Evolutionary conservation across 1,140 invertebrate genomes (phyloP).

Genomic region (Neodiprion virginianus): DNA sequence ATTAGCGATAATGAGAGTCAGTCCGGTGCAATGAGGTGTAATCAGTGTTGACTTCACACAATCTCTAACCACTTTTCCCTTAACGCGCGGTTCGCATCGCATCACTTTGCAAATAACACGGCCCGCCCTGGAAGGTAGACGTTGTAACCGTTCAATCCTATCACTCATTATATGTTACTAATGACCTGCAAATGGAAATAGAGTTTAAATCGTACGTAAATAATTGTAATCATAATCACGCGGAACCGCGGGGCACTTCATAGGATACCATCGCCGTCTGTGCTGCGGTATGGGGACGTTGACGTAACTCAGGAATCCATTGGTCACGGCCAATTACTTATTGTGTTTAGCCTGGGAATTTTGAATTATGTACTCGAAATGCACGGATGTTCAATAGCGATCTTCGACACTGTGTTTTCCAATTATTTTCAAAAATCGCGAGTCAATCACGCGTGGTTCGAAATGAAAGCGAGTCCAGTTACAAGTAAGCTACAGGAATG

Average conservation of each 20-base stretch:
- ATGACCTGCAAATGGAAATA: not conserved
- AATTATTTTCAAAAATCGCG: too few species aligned
- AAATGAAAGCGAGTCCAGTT: too few species aligned
- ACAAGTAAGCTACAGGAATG: not conserved
- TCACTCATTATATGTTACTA: slow-evolving; percentile 4
- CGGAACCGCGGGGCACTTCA: not conserved
- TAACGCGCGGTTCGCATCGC: not conserved
- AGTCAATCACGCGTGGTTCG: too few species aligned
- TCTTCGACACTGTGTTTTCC: too few species aligned
- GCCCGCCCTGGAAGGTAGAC: not conserved
- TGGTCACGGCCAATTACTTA: too few species aligned
- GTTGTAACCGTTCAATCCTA: slow-evolving; percentile 5
- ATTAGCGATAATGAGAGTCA: not conserved
- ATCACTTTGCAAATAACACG: not conserved
- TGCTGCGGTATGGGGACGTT: not conserved
- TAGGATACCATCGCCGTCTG: not conserved
- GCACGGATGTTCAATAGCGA: too few species aligned
- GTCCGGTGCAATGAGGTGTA: not conserved
- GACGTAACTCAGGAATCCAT: not conserved
- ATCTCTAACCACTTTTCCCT: not conserved
- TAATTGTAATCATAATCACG: slow-evolving; percentile 3
- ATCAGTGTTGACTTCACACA: slow-evolving; percentile 13
- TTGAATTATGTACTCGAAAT: too few species aligned
- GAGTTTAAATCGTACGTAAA: not conserved
- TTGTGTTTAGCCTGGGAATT: too few species aligned